These are phyloP conservation scores for Epicampocera succincta DNA, from an alignment of 2,888 invertebrate species.

Conservation along the genomic window DNA sequence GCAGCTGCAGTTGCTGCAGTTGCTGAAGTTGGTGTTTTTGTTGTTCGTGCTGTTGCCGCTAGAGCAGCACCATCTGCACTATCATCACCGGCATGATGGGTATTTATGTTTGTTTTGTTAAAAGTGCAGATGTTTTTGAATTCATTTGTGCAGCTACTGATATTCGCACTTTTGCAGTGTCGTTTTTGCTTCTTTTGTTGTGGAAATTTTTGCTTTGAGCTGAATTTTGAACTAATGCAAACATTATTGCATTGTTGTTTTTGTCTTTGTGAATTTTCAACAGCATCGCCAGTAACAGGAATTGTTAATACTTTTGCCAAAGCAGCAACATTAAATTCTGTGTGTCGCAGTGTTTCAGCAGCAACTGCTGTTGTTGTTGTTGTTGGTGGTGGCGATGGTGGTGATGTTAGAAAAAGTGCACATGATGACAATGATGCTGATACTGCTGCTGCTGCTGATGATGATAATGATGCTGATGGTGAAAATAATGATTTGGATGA, in stretches of 20 bases:
- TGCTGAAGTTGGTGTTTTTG: too few species aligned
- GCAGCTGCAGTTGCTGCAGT: slow-evolving; percentile 2
- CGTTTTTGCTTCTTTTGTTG: slow-evolving; percentile 55
- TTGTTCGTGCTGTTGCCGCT: slow-evolving; percentile 11
- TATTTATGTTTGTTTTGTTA: slow-evolving; percentile 49
- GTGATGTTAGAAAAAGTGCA: slow-evolving; percentile 20
- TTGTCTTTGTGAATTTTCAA: slow-evolving; percentile 44
- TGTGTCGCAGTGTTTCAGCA: slow-evolving; percentile 13
- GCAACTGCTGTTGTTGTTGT: slow-evolving; percentile 26
- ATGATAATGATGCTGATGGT: slow-evolving; percentile 17
- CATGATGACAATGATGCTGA: slow-evolving; percentile 25
- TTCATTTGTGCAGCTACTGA: slow-evolving; percentile 36
- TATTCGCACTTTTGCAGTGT: slow-evolving; percentile 57
- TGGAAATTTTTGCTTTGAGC: slow-evolving; percentile 67
- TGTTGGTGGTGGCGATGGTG: slow-evolving; percentile 13
- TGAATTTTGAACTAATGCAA: slow-evolving; percentile 65
- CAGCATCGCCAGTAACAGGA: slow-evolving; percentile 48
- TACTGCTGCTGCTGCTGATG: slow-evolving; percentile 38
- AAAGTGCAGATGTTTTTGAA: slow-evolving; percentile 51
- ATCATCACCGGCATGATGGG: slow-evolving; percentile 20
- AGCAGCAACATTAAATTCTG: slow-evolving; percentile 14
- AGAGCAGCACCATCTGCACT: neutral
- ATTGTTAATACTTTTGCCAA: slow-evolving; percentile 46
- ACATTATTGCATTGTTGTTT: slow-evolving; percentile 64
- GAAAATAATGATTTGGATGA: slow-evolving; percentile 12